Base-by-base conservation (phyloP, 2,888 invertebrate species). In the Mesorhabditis spiculigera region DNA sequence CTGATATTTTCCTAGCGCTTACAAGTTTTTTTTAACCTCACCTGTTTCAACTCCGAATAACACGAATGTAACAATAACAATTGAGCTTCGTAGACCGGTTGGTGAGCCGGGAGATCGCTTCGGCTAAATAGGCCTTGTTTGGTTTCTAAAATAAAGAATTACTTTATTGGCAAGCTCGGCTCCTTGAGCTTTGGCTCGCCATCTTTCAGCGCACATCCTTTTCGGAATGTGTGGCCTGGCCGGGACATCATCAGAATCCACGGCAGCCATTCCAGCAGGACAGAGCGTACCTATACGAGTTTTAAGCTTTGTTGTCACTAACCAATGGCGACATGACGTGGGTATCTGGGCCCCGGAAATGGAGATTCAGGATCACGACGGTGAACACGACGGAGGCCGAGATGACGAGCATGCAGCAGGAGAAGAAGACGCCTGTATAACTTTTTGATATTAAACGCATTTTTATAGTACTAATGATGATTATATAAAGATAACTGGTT, bases 381-480 rank as follows among this genome's bases (percentile, higher is more conserved):
- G 82, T 83, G 75, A 83, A 82, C 13, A 84, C 81, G 43, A 84
- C 84, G 5, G 82, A 83, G n/a, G 81, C 81, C 4, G 81, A 76
- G 6, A 82, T 78, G n/a, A 84, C 79, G 44, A 82, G 71, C 84
- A 84, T 84, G 68, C 81, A 82, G 62, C 80, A 82, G 10, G 82
- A 79, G 77, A 84, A 84, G 73, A 83, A 84, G 16, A 82, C 81
- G 13, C 81, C 83, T 78, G 71, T 28, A 64, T 16, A 28, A 3
- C 28, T n/a, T n/a, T n/a, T n/a, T n/a, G n/a, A n/a, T n/a, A n/a
- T n/a, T n/a, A n/a, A n/a, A n/a, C n/a, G n/a, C n/a, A n/a, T n/a
- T n/a, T n/a, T n/a, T n/a, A n/a, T n/a, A n/a, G n/a, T n/a, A n/a
- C n/a, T n/a, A n/a, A n/a, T n/a, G n/a, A n/a, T n/a, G n/a, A n/a